Conservation (phyloP, 2,797 vertebrate genomes). For the Morus bassanus region DNA sequence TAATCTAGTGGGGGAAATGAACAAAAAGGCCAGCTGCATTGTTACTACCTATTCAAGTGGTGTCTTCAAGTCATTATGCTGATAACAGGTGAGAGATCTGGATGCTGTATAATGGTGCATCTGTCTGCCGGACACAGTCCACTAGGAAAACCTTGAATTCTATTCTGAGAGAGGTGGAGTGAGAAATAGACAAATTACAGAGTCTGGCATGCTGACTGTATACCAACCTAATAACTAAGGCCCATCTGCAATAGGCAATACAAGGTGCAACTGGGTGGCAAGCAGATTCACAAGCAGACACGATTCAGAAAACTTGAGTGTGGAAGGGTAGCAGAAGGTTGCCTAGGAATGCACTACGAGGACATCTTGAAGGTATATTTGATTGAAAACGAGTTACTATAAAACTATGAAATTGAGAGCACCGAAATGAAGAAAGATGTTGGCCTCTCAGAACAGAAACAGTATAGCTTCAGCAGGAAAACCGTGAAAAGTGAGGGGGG, state of each 20-base stretch:
- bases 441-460: not conserved
- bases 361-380: not conserved
- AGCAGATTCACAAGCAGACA: not conserved
- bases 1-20: not conserved
- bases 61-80: not conserved
- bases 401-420: not conserved
- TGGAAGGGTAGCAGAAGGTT: not conserved
- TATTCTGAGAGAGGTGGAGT: not conserved
- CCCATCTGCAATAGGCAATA: not conserved
- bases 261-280: not conserved
- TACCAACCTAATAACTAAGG: not conserved
- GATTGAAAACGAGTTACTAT: not conserved
- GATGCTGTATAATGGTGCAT: not conserved
- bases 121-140: not conserved
- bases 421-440: not conserved
- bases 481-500: not conserved
- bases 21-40: not conserved
- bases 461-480: not conserved
- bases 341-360: not conserved
- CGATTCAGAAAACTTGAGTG: not conserved
- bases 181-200: not conserved
- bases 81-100: not conserved
- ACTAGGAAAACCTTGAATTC: not conserved
- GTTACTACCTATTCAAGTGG: not conserved
- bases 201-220: not conserved